Evolutionary conservation across 1,140 invertebrate species (phyloP).

Genomic region (Trichonephila clavata): DNA sequence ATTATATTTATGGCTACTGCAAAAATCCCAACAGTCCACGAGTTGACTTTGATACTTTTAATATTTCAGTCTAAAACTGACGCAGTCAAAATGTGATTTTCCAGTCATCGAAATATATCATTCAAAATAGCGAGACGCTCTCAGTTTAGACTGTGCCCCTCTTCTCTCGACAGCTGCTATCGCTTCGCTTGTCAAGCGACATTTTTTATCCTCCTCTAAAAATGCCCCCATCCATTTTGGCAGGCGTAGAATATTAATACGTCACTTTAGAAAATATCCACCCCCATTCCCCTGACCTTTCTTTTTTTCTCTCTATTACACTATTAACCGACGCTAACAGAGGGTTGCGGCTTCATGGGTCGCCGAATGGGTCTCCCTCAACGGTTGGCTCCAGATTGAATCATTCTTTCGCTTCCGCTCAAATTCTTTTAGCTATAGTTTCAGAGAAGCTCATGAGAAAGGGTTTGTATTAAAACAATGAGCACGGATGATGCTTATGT

Average conservation of each 20-base stretch:
- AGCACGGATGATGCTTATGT: background rate
- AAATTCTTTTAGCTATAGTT: background rate
- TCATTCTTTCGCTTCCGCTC: background rate
- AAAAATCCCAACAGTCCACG: background rate
- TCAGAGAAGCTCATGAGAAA: background rate
- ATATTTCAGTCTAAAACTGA: slow-evolving; percentile 7
- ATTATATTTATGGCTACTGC: background rate
- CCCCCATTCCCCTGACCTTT: background rate
- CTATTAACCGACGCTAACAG: slow-evolving; percentile 65
- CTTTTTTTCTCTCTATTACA: slow-evolving; percentile 63
- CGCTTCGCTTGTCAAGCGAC: slow-evolving; percentile 62
- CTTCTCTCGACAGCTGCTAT: slow-evolving; percentile 52
- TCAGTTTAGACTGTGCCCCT: background rate
- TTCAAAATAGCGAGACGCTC: slow-evolving; percentile 20
- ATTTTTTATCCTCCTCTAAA: slow-evolving; percentile 48
- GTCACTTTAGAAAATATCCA: slow-evolving; percentile 66
- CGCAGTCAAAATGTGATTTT: slow-evolving; percentile 22
- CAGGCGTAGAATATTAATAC: slow-evolving; percentile 75
- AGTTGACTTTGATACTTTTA: background rate
- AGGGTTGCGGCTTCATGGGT: slow-evolving; percentile 72
- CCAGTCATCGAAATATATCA: slow-evolving; percentile 25
- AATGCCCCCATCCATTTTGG: slow-evolving; percentile 66
- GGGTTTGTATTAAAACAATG: background rate
- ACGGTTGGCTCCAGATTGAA: background rate
- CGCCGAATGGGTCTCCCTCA: slow-evolving; percentile 12